Evolutionary conservation across 2,113 vertebrate genomes (phyloP), one percentile per base, ranked within the genome.

Genomic region (Colaptes auratus): DNA sequence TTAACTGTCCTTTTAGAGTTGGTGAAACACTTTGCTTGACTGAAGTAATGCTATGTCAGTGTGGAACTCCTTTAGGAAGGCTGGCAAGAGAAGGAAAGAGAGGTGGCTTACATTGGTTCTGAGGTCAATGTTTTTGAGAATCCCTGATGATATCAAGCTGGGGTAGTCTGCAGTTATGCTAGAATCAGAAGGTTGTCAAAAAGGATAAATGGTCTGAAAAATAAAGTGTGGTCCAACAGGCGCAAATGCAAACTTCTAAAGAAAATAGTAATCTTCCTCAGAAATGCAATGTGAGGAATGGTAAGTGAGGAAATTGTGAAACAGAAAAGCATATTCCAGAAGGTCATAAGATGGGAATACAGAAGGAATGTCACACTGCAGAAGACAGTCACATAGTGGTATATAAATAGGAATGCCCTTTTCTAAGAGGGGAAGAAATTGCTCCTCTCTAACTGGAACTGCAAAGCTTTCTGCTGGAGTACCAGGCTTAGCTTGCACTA

Each of bases 401-500:
- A 13, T 4, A 8, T 46, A 72, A 63, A 55, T 27, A 80, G 56
- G 36, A 86, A 66, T 50, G 19, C 7, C 15, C 46, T 70, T 28
- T 59, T 71, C 8, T 48, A 24, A 74, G 46, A 80, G 46, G 8
- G 15, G 64, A 59, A 18, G 74, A 39, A 28, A 8, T 48, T 69
- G 25, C 76, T 61, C 8, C 9, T 6, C 70, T 39, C 33, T n/a
- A 65, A 36, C 28, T 67, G 48, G 20, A 60, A 11, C 72, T 52
- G 31, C 48, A 35, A 69, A 74, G 67, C 30, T 12, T 7, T 14
- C 36, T 58, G 39, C 79, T 80, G 53, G 44, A 74, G n/a, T 44
- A 35, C 11, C 0, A 0, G 21, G 24, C 35, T 71, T 9, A 17
- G 36, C 12, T 74, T 15, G 12, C 7, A 15, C 35, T 55, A 15